Evolutionary conservation across 2,113 vertebrate genomes (phyloP).

Genomic region (Oriolus oriolus): DNA sequence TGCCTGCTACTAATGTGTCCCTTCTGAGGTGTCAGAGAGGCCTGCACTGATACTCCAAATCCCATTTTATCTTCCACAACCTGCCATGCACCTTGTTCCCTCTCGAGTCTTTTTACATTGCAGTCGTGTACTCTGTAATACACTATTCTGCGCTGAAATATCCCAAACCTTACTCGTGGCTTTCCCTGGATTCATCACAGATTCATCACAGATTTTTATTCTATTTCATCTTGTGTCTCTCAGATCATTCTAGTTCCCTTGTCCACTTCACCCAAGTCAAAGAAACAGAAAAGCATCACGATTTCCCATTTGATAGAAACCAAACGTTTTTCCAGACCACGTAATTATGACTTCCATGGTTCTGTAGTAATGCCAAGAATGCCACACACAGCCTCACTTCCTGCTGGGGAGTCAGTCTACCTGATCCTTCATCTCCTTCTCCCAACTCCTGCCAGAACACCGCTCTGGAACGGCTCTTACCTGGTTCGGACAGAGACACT

Average conservation of each 20-base stretch:
- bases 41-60: neutral
- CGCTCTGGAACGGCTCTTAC: conserved; percentile 68
- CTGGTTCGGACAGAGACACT: conserved; percentile 99
- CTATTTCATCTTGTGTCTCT: neutral
- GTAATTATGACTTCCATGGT: neutral
- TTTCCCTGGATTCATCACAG: neutral
- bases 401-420: neutral
- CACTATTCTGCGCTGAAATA: fast-evolving
- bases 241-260: neutral
- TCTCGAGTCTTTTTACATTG: fast-evolving
- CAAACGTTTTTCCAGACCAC: neutral
- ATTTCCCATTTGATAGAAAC: neutral
- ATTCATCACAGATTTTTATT: neutral
- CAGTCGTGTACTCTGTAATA: neutral
- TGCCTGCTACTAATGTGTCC: neutral
- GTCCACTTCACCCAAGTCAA: neutral
- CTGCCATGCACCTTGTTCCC: neutral
- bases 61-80: neutral
- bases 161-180: neutral
- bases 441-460: neutral
- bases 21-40: neutral
- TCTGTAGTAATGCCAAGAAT: neutral
- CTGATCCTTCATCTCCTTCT: neutral
- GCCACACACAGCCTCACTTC: neutral
- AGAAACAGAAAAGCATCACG: neutral